These are phyloP conservation scores for Brachionus angularis DNA, from an alignment of 1,140 invertebrate species.

Conservation along the genomic window DNA sequence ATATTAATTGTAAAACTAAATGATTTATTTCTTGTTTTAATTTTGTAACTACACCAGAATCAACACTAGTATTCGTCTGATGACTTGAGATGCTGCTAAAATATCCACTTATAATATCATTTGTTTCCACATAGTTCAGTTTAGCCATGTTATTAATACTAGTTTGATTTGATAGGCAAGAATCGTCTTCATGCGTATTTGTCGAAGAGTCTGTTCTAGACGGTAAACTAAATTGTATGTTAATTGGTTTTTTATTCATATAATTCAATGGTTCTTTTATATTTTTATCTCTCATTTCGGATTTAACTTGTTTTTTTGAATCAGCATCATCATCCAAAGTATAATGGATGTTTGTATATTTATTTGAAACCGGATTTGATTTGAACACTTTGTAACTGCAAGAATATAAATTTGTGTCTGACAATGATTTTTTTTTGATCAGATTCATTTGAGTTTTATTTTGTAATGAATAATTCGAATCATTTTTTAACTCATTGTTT, in stretches of 20 bases:
- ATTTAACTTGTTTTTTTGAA: slow-evolving; percentile 28
- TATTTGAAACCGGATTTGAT: no score
- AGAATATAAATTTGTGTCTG: background rate
- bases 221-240: background rate
- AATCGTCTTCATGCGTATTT: slow-evolving; percentile 5
- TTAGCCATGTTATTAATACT: background rate
- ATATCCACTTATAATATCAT: slow-evolving; percentile 27
- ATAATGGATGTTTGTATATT: no score
- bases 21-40: slow-evolving; percentile 39
- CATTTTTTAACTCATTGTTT: background rate
- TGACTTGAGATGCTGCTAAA: background rate
- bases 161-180: no score
- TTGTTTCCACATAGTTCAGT: background rate
- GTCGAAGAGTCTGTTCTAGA: slow-evolving; percentile 3
- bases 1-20: slow-evolving; percentile 25
- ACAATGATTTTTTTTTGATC: background rate
- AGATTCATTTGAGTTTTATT: background rate
- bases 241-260: background rate
- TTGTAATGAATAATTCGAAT: no score
- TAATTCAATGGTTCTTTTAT: slow-evolving; percentile 7
- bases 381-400: no score
- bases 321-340: no score
- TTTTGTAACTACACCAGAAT: background rate
- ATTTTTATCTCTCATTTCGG: slow-evolving; percentile 33
- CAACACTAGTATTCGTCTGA: background rate